Base-by-base conservation (phyloP, 2,113 vertebrate species). In the Echinops telfairi region DNA sequence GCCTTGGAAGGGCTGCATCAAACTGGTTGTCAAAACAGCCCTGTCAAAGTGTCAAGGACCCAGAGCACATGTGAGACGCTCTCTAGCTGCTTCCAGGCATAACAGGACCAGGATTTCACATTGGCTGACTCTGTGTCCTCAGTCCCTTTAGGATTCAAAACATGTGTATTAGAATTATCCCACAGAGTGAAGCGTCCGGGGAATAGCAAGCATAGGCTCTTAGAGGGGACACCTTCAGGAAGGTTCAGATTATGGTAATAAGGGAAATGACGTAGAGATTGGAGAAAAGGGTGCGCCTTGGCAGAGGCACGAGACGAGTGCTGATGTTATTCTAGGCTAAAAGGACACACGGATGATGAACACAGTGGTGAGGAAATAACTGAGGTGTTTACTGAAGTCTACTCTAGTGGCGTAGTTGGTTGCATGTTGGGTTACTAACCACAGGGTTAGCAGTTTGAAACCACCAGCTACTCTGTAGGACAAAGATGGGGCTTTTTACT, bases 331-430 rank as follows among this genome's bases (percentile, higher is more conserved):
- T 47, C 6, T 29, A 4, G 75, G 64, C 38, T 27, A 22, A 77
- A 57, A 36, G 60, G n/a, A 58, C 38, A 33, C 40, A 0, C 3
- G n/a, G 33, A 73, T 17, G 33, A 27, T 6, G 11, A 86, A 36
- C 5, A 6, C 1, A 85, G 75, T 0, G 57, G 8, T 10, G 12
- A 77, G 86, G 62, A 15, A 33, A 36, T 4, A 1, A 11, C 3
- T 6, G 25, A 17, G 33, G 20, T 0, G 11, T 19, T 20, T 1
- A 0, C 47, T 11, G 1, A 10, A 31, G 23, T 27, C n/a, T 29
- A 0, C 0, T 66, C 23, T 62, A 19, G 7, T 62, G 60, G 60
- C 60, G 5, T 40, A 40, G 40, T 62, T 22, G 60, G 17, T 25
- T 62, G 23, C 17, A 23, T 8, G 23, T 19, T 62, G 11, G 60